Evolutionary conservation across 2,797 vertebrate genomes (phyloP).

Genomic region (Pseudochromis fuscus): DNA sequence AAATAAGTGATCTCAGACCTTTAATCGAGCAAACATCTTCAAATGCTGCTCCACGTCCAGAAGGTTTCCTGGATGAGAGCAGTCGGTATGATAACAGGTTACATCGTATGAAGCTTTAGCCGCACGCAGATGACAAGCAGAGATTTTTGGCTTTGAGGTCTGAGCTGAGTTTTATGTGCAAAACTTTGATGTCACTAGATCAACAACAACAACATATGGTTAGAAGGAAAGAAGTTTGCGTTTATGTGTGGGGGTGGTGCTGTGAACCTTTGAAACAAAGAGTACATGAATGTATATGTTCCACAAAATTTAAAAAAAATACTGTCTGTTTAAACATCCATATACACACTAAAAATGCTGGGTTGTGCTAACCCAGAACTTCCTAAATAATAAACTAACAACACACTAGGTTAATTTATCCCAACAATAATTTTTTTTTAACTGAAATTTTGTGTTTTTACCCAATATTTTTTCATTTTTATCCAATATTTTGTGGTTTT

Average conservation of each 20-base stretch:
- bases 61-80: slow-evolving; percentile 37
- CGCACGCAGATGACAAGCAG: slow-evolving; percentile 17
- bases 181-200: slow-evolving; percentile 35
- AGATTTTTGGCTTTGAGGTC: slow-evolving; percentile 14
- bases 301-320: too few species aligned
- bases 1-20: slow-evolving; percentile 46
- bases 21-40: slow-evolving; percentile 34
- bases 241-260: not conserved
- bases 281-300: not conserved
- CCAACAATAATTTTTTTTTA: too few species aligned
- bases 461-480: too few species aligned
- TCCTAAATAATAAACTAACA: too few species aligned
- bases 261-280: not conserved
- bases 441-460: too few species aligned
- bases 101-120: not conserved
- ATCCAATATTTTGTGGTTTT: too few species aligned
- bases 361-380: too few species aligned
- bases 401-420: too few species aligned
- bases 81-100: slow-evolving; percentile 8
- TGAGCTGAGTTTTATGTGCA: slow-evolving; percentile 28
- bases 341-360: too few species aligned
- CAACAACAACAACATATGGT: slow-evolving; percentile 44
- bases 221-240: not conserved
- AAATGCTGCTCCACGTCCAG: slow-evolving; percentile 31
- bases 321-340: too few species aligned